These are phyloP conservation scores for Drosophila virilis DNA, from an alignment of 1,140 invertebrate species.

Conservation along the genomic window DNA sequence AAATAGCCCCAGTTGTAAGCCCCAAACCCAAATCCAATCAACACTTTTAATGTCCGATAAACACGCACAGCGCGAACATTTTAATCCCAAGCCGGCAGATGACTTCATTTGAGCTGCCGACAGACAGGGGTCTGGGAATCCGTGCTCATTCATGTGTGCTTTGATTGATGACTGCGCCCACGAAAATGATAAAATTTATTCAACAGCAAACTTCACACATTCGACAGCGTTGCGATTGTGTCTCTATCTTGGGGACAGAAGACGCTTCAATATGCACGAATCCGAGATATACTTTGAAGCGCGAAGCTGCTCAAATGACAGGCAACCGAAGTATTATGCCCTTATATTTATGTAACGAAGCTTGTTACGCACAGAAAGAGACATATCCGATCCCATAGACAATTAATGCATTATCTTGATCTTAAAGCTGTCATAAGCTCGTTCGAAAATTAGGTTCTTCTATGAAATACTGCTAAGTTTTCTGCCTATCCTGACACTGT, in stretches of 20 bases:
- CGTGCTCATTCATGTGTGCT: slow-evolving; percentile 41
- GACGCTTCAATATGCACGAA: slow-evolving; percentile 30
- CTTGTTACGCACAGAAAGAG: background rate
- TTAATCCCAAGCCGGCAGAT: slow-evolving; percentile 41
- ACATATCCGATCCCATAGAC: too few relatives aligned
- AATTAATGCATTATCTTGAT: background rate
- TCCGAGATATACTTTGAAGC: slow-evolving; percentile 32
- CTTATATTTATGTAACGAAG: background rate
- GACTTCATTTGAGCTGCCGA: slow-evolving; percentile 65
- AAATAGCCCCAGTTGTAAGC: slow-evolving; percentile 11
- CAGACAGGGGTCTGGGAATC: slow-evolving; percentile 56
- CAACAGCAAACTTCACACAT: slow-evolving; percentile 59
- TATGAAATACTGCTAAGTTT: too few relatives aligned
- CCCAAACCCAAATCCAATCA: slow-evolving; percentile 53
- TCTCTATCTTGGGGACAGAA: slow-evolving; percentile 20
- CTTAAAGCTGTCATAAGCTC: too few relatives aligned
- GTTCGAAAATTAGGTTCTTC: too few relatives aligned
- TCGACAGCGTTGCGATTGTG: slow-evolving; percentile 47
- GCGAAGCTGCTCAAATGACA: slow-evolving; percentile 64
- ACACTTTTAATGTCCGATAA: slow-evolving; percentile 52
- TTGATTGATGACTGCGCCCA: slow-evolving; percentile 77
- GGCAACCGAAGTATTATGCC: slow-evolving; percentile 24
- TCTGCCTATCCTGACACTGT: too few relatives aligned
- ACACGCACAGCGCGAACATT: slow-evolving; percentile 44
- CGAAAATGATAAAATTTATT: slow-evolving; percentile 34